Evolutionary conservation across 2,797 vertebrate genomes (phyloP).

Genomic region (Mormyrops boulengeri): DNA sequence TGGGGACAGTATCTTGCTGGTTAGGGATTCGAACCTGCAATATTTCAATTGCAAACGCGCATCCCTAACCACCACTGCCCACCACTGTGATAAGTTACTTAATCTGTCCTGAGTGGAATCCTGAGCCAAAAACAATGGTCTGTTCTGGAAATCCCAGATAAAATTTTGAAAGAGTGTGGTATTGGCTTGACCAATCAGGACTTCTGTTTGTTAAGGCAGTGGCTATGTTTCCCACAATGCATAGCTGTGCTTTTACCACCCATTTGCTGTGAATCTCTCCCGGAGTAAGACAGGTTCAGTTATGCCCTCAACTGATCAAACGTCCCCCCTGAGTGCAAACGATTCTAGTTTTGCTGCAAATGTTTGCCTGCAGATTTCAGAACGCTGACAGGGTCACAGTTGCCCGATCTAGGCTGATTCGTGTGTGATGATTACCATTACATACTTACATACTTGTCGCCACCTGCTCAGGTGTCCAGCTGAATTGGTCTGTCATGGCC

Average conservation of each 20-base stretch:
- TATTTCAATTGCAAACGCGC: no score
- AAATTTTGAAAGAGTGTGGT: not conserved
- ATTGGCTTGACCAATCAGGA: not conserved
- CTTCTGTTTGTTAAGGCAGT: not conserved
- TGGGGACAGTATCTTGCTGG: no score
- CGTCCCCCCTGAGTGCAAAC: not conserved
- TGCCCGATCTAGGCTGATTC: not conserved
- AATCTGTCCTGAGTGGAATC: not conserved
- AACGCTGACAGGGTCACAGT: not conserved
- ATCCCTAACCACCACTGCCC: no score
- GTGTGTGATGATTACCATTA: not conserved
- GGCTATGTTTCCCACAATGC: not conserved
- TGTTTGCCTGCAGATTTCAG: not conserved
- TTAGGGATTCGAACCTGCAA: no score
- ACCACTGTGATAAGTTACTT: not conserved
- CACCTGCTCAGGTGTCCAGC: not conserved
- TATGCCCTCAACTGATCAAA: not conserved
- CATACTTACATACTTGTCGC: not conserved
- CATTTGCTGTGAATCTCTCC: not conserved
- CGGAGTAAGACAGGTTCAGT: not conserved
- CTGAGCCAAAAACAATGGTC: not conserved
- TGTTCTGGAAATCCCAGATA: not conserved
- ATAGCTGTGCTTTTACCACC: not conserved
- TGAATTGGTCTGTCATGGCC: not conserved
- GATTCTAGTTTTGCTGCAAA: not conserved